Evolutionary conservation across 2,888 invertebrate species (phyloP), one percentile per base, ranked within the genome.

Genomic region (Eupelmus urozonus): DNA sequence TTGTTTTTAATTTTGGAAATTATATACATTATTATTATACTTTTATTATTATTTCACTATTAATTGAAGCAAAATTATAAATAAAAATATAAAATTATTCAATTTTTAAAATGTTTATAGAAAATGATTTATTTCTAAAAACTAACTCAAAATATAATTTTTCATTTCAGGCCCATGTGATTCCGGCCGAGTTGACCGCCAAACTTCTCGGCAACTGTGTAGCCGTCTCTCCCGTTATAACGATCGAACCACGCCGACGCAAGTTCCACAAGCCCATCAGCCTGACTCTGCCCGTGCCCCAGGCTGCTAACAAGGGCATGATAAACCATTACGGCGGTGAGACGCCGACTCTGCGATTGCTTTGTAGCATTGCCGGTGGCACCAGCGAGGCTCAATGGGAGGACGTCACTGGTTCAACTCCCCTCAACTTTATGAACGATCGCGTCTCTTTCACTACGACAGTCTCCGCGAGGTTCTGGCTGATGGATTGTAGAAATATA

Each of bases 261-360:
- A 99, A 99, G 92, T 99, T 99, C 93, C 99, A 99, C 90, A 97
- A 98, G 90, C 96, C 97, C 49, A 99, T 99, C 88, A 98, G 98
- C 81, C 92, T 99, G 84, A 98, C 97, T 76, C 97, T 98, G 89
- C 99, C 99, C 9, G 89, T 89, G 25, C 90, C 90, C 0, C 88
- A 89, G 81, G 93, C 93, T 72, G 92, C 92, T 55, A 92, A 92
- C 86, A 92, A 93, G 88, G 93, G 94, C 80, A 96, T 97, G 96
- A 94, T 96, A 76, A 96, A 97, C 91, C 95, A 96, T 85, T 96
- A 95, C 88, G 93, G 92, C 13, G 94, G 94, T 13, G 94, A 93
- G 84, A 94, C 96, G 20, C 96, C 96, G 9, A 96, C 97, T 0
- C 92, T 99, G 53, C 93, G 99, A 27, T 93, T 98, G 60, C 92